These are phyloP conservation scores for Calliscelio sp. DNA, from an alignment of 2,888 invertebrate species.

Conservation along the genomic window DNA sequence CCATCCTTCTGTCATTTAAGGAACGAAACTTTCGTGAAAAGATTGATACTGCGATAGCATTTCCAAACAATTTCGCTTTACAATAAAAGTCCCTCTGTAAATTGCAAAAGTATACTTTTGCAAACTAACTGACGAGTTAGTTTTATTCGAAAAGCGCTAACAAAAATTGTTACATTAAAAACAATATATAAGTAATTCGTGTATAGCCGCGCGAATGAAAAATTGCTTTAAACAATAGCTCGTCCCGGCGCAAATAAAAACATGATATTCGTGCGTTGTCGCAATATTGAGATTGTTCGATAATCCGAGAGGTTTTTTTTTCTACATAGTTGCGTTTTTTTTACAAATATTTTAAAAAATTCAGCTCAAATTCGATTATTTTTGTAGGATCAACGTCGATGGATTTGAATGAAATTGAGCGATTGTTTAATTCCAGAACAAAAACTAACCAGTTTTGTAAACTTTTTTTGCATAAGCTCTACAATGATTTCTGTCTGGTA, in stretches of 20 bases:
- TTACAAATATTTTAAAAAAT: constrained; percentile 17
- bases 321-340: not conserved
- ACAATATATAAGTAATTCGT: too few species aligned
- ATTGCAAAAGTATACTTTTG: constrained; percentile 14
- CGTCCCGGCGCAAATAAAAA: not conserved
- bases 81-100: constrained; percentile 16
- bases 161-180: too few species aligned
- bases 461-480: not conserved
- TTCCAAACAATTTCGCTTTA: constrained; percentile 14
- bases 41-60: constrained; percentile 40
- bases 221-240: not conserved
- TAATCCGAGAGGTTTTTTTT: not conserved
- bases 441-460: not conserved
- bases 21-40: constrained; percentile 43
- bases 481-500: too few species aligned
- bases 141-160: not conserved
- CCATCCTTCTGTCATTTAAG: constrained; percentile 34
- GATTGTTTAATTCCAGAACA: too few species aligned
- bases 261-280: not conserved
- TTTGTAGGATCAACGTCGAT: not conserved
- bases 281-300: constrained; percentile 1
- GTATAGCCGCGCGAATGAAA: too few species aligned
- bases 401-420: not conserved
- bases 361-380: not conserved
- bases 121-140: not conserved